These are phyloP conservation scores for Campoplex nolae DNA, from an alignment of 2,888 invertebrate genomes.

Conservation along the genomic window DNA sequence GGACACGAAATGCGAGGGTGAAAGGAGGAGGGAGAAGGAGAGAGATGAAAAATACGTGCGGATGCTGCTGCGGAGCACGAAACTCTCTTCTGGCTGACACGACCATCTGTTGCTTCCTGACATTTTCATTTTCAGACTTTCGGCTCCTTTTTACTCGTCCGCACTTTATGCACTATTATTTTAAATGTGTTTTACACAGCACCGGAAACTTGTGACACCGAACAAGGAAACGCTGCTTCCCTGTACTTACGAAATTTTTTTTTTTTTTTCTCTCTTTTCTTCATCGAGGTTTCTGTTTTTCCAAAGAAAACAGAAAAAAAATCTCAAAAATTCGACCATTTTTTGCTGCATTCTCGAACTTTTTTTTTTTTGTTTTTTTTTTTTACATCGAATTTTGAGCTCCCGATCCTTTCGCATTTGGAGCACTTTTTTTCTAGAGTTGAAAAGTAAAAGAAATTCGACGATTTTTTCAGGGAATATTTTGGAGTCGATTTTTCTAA, in stretches of 20 bases:
- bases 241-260: background rate
- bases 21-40: slow-evolving; percentile 25
- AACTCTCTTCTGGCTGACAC: slow-evolving; percentile 53
- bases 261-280: background rate
- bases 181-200: background rate
- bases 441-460: no score
- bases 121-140: slow-evolving; percentile 69
- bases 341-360: no score
- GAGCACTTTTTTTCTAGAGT: no score
- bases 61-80: slow-evolving; percentile 61
- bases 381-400: no score
- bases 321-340: no score
- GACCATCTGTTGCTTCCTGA: slow-evolving; percentile 74
- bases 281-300: no score
- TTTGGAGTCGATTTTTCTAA: no score
- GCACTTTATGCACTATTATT: background rate
- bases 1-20: slow-evolving; percentile 20
- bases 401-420: no score
- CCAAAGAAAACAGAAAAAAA: no score
- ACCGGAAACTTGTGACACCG: slow-evolving; percentile 24
- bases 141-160: background rate
- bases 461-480: no score
- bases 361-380: no score
- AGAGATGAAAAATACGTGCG: slow-evolving; percentile 30
- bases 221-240: slow-evolving; percentile 51